phyloP scores from a whole-genome alignment of 1,140 invertebrate species.

The Odontomachus brunneus region DNA sequence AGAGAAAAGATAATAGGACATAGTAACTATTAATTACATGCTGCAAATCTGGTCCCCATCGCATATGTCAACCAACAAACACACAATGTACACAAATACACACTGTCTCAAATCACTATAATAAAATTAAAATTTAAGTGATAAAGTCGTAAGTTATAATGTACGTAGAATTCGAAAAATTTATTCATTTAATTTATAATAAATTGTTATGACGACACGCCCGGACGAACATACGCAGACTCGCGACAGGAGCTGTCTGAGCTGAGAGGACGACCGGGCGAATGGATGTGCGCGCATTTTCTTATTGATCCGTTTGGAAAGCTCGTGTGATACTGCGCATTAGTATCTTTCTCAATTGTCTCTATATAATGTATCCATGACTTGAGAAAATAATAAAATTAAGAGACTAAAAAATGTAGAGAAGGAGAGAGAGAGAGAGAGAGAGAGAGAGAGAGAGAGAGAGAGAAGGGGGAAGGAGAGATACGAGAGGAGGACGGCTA shows the following conservation, averaged over 20 bases:
- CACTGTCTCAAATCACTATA: background rate
- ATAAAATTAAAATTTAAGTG: background rate
- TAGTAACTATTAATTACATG: constrained; percentile 80
- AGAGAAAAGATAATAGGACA: background rate
- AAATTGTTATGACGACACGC: background rate
- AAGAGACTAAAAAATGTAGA: too few relatives aligned
- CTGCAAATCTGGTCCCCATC: constrained; percentile 85
- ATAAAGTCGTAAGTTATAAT: background rate
- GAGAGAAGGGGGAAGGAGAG: too few relatives aligned
- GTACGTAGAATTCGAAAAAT: too few relatives aligned
- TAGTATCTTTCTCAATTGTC: background rate
- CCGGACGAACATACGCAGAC: background rate
- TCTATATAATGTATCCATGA: too few relatives aligned
- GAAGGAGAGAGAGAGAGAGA: too few relatives aligned
- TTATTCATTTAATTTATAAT: background rate
- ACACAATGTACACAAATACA: background rate
- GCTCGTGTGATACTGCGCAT: constrained; percentile 17
- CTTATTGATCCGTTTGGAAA: constrained; percentile 36
- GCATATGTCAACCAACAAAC: constrained; percentile 18
- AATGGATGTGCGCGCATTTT: constrained; percentile 40
- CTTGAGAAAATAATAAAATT: too few relatives aligned
- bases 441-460: too few relatives aligned
- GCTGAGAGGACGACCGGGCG: background rate
- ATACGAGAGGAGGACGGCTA: too few relatives aligned
- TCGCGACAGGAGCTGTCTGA: background rate